Evolutionary conservation across 2,888 invertebrate species (phyloP), one percentile per base, ranked within the genome.

Genomic region (Cenopis cana): DNA sequence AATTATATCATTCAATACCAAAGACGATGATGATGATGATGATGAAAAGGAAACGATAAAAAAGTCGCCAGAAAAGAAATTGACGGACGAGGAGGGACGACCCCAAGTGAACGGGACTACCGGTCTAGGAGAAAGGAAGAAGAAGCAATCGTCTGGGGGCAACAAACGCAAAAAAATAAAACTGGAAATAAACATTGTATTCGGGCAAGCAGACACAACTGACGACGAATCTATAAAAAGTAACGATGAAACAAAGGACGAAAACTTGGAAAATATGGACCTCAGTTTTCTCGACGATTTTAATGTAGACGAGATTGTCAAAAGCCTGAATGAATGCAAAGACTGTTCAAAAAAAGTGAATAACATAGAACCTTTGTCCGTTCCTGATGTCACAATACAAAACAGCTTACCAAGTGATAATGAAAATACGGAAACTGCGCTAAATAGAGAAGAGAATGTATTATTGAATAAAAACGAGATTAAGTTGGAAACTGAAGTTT

Each of bases 221-320:
- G 75, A 75, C 17, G 74, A 75, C 24, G 77, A 79, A 65, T 54
- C 46, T 12, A 11, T 33, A 20, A 54, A 65, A 29, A 77, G 76
- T 49, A 73, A 76, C 18, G 74, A 73, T 29, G 70, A 74, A 14
- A 73, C 73, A 72, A 74, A 74, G 60, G 71, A 76, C 8, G 71
- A 69, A 29, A 50, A 66, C 52, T 20, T 72, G 36, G 60, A 72
- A 20, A 78, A 81, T 68, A 76, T 74, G 59, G 89, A 90, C 70
- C 74, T 89, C 36, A 87, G 86, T 76, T 90, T 90, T 74, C 81
- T 90, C 12, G 90, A 91, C 69, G 90, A 90, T 73, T 80, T 91
- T 6, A 81, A 91, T 76, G 78, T 89, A 33, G 91, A 91, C 75
- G 89, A 88, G 80, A 88, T 91, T 24, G 85, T 87, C 2, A 80